Conservation (phyloP, 2,888 invertebrate species). For the Agrotis puta region DNA sequence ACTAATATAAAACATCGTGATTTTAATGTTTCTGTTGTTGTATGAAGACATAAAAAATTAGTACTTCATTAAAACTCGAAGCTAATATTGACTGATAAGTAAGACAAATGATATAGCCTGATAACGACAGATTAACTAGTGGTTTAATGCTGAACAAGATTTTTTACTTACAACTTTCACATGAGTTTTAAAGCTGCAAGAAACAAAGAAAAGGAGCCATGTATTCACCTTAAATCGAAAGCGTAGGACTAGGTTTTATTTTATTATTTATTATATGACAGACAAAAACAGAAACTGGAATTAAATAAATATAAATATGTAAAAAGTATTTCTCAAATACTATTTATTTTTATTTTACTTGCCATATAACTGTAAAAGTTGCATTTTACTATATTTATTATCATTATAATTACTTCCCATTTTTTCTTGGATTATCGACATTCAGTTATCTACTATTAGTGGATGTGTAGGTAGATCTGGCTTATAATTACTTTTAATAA, state of each 20-base stretch:
- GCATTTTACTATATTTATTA: background rate
- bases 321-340: background rate
- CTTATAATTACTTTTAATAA: background rate
- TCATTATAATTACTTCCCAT: background rate
- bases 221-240: background rate
- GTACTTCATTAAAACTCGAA: constrained; percentile 25
- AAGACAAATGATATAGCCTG: background rate
- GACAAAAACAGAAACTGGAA: too few relatives aligned
- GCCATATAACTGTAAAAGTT: constrained; percentile 4
- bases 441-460: too few relatives aligned
- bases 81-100: constrained; percentile 11
- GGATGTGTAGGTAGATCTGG: too few relatives aligned
- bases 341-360: constrained; percentile 1
- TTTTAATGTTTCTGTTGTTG: background rate
- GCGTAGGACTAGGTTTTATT: background rate
- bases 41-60: background rate
- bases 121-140: background rate
- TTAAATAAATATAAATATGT: too few relatives aligned
- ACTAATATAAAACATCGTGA: background rate
- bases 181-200: too few relatives aligned
- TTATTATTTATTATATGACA: too few relatives aligned
- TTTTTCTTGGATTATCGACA: too few relatives aligned
- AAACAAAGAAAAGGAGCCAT: too few relatives aligned
- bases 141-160: background rate
- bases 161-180: background rate